Evolutionary conservation across 2,113 vertebrate species (phyloP).

Genomic region (Anser cygnoides): DNA sequence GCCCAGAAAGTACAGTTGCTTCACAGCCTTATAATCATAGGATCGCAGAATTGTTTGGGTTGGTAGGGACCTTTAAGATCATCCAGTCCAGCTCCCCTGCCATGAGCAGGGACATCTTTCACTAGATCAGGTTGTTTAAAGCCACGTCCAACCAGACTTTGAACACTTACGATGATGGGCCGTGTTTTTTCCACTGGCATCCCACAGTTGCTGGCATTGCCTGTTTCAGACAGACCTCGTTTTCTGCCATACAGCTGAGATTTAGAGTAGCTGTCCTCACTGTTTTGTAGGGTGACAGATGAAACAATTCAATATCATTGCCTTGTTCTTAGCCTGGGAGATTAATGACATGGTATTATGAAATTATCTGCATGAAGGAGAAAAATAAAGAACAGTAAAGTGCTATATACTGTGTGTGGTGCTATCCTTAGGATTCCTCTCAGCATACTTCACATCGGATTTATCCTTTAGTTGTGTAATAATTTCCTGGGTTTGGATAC

Average conservation of each 20-base stretch:
- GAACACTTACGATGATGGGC: not conserved
- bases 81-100: not conserved
- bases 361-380: not conserved
- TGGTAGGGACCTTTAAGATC: not conserved
- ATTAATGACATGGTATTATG: not conserved
- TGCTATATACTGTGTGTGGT: not conserved
- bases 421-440: not conserved
- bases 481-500: not conserved
- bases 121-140: not conserved
- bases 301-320: not conserved
- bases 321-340: not conserved
- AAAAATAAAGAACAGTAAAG: not conserved
- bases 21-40: not conserved
- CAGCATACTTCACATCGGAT: not conserved
- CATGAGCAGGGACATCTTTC: not conserved
- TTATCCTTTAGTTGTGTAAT: not conserved
- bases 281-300: not conserved
- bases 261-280: not conserved
- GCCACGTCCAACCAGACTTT: not conserved
- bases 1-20: not conserved
- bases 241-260: not conserved
- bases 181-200: not conserved
- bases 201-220: too few species aligned
- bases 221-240: not conserved
- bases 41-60: not conserved